Base-by-base conservation (phyloP, 1,140 invertebrate species). In the Pantala flavescens region DNA sequence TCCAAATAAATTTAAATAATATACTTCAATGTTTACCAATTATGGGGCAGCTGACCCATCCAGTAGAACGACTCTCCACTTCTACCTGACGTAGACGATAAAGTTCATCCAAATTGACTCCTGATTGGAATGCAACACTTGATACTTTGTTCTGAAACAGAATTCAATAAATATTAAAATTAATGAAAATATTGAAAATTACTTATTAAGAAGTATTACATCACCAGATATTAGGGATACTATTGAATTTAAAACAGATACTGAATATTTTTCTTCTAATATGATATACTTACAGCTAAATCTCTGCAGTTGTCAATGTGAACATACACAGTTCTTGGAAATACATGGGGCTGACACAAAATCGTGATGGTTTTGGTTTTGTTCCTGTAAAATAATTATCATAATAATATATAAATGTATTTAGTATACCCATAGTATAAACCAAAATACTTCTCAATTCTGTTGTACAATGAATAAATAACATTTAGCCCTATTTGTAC, bases 271-370 rank as follows among this genome's bases (percentile, higher is more conserved):
- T 36, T 9, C 2, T 9, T 5, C 9, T 36, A 5, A 36, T 9
- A 36, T 5, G 9, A 70, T 43, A 70, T 75, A 84, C 87, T 87
- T 82, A 95, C 93, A 82, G 89, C 91, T 76, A 95, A 86, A 83
- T 98, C 96, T 71, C 95, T 87, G 77, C 93, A 93, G 79, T 98
- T 98, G 81, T 98, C 96, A 74, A 98, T 90, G 79, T 98, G 95
- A 28, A 98, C 87, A 78, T 93, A 93, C 3, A 96, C 81, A 74
- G 92, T 86, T 71, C 86, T 85, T 0, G 90, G 90, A 76, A 86
- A 84, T 70, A 87, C 85, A 71, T 86, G 86, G 43, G 86, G 80
- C 0, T 83, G 82, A 74, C 86, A 88, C 74, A 84, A 85, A 14
- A 84, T 82, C 19, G 85, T 88, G n/a, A 93, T 86, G 0, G 84